Evolutionary conservation across 1,140 invertebrate genomes (phyloP), one percentile per base, ranked within the genome.

Genomic region (Harlomillsia oculata): DNA sequence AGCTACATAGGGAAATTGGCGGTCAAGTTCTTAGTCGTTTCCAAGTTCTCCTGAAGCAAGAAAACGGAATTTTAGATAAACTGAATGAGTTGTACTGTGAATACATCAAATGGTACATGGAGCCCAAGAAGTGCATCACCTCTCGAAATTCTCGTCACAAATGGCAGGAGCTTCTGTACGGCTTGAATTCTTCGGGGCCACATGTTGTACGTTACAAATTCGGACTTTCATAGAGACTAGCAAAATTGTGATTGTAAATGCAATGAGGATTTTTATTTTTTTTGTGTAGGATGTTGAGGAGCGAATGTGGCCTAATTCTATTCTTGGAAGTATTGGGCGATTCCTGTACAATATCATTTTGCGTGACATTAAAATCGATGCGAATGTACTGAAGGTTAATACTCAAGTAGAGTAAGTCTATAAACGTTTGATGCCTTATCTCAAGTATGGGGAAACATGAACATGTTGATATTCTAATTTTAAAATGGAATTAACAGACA

Each of bases 271-370:
- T n/a, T n/a, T n/a, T n/a, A 54, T 32, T 49, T 16, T 9, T 26
- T 53, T 41, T 60, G 62, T 46, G 14, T 40, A 74, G 72, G 75
- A 81, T 61, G 54, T 72, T 2, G 73, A 73, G 34, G 77, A 80
- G 62, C 72, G 76, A 16, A 67, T 70, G 1, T 91, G 87, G 87
- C 82, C 85, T 0, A 63, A 68, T 4, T 71, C 75, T 58, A 74
- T 83, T 9, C 67, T 80, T 5, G 68, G 71, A 14, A 76, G 75
- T 37, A 72, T 86, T 53, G 91, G 91, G 18, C 83, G 83, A 65
- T 91, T 92, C 69, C 74, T 95, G 0, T 92, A 89, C 67, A 82
- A 87, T 48, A 87, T 94, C 28, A 83, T 95, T 9, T 76, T 92
- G 56, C 80, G 83, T 44, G 87, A 93, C 70, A 73, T 92, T 11